These are phyloP conservation scores for Operophtera brumata DNA, from an alignment of 2,888 invertebrate genomes.

Conservation along the genomic window DNA sequence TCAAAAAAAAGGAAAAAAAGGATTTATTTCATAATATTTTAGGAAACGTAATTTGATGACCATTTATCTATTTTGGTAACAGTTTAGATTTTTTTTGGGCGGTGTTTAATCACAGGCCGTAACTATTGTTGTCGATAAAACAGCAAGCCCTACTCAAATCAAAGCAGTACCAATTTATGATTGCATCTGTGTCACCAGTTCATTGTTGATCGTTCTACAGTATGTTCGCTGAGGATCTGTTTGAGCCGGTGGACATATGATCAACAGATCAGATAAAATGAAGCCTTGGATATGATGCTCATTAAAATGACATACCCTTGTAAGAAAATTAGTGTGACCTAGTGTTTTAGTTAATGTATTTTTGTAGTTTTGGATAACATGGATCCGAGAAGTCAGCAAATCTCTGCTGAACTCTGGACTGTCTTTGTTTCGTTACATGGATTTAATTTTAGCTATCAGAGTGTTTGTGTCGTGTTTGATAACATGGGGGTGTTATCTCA, in stretches of 20 bases:
- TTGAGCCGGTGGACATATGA: neutral
- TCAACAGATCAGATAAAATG: neutral
- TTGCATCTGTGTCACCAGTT: slow-evolving; percentile 30
- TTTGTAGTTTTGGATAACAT: neutral
- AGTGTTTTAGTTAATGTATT: too few species aligned
- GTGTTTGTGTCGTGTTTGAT: neutral
- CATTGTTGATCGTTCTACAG: slow-evolving; percentile 18
- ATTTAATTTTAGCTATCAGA: neutral
- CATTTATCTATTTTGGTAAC: too few species aligned
- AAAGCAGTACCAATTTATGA: slow-evolving; percentile 39
- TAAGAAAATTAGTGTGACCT: neutral
- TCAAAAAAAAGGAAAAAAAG: too few species aligned
- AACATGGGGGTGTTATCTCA: too few species aligned
- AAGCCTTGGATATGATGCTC: neutral
- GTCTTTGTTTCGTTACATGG: neutral
- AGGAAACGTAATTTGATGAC: too few species aligned
- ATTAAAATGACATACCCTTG: neutral
- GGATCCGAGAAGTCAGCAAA: neutral
- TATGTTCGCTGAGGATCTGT: neutral
- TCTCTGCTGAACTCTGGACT: neutral
- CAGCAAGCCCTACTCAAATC: slow-evolving; percentile 45
- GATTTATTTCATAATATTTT: too few species aligned
- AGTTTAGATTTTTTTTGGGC: too few species aligned
- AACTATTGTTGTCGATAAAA: too few species aligned
- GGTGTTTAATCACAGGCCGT: too few species aligned